Conservation (phyloP, 2,797 vertebrate species). For the Limnodromus scolopaceus region DNA sequence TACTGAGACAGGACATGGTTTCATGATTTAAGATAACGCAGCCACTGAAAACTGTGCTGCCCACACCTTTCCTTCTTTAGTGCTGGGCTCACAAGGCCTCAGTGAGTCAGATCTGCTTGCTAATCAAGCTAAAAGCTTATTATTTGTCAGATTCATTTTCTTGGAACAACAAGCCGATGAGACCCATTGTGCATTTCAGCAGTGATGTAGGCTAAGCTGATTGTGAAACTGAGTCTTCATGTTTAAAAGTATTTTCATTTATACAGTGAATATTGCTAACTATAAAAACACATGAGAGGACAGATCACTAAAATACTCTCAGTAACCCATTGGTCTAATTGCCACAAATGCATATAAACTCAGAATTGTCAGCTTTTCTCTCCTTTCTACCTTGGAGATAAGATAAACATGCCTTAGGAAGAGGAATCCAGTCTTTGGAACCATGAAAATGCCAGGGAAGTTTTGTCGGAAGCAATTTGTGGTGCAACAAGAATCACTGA, state of each 20-base stretch:
- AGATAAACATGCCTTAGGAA: background rate
- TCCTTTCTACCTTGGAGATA: background rate
- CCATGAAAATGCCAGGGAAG: background rate
- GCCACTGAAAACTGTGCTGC: background rate
- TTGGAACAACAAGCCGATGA: background rate
- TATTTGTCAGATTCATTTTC: background rate
- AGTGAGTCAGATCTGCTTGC: slow-evolving; percentile 25
- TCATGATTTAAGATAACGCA: background rate
- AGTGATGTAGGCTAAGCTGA: background rate
- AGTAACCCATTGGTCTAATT: background rate
- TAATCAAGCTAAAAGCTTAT: slow-evolving; percentile 6
- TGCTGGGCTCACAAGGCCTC: background rate
- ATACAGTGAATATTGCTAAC: background rate
- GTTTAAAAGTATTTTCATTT: background rate
- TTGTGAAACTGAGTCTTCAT: background rate
- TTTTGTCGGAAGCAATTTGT: background rate
- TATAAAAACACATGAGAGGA: background rate
- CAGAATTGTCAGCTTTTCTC: background rate
- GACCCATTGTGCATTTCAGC: background rate
- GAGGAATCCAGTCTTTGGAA: background rate
- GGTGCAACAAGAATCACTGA: background rate
- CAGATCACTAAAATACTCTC: background rate
- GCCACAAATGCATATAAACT: background rate
- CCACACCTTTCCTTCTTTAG: background rate
- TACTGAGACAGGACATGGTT: background rate